phyloP scores from a whole-genome alignment of 1,140 invertebrate genomes.

The Tetramorium parvispinum region DNA sequence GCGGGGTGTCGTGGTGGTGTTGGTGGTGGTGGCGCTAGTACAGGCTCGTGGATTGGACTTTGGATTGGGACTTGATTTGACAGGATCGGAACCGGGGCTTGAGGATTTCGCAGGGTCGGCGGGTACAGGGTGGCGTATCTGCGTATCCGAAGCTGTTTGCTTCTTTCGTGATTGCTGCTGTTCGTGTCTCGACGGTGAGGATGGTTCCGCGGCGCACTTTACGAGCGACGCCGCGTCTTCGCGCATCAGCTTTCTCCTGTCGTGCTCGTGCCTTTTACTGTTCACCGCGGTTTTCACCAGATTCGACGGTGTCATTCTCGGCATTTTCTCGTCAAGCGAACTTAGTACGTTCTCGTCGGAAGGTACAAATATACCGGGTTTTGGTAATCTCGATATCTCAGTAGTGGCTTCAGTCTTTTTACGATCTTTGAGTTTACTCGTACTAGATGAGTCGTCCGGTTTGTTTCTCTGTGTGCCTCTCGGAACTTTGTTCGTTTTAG shows the following conservation, averaged over 20 bases:
- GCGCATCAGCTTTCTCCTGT: conserved; percentile 81
- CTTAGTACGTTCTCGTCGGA: conserved; percentile 74
- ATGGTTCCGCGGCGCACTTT: conserved; percentile 69
- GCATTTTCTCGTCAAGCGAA: conserved; percentile 71
- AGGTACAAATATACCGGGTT: conserved; percentile 79
- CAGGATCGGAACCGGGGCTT: conserved; percentile 66
- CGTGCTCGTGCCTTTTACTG: conserved; percentile 87
- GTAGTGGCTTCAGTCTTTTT: conserved; percentile 37
- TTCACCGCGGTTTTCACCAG: conserved; percentile 89
- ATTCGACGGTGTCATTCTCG: conserved; percentile 87
- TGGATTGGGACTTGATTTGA: conserved; percentile 78
- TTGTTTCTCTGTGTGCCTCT: conserved; percentile 59
- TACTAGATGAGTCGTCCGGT: conserved; percentile 25
- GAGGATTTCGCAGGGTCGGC: conserved; percentile 69
- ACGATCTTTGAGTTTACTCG: conserved; percentile 58
- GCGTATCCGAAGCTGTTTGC: conserved; percentile 67
- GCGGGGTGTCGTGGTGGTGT: conserved; percentile 86
- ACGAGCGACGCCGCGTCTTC: conserved; percentile 80
- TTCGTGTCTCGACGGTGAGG: conserved; percentile 39
- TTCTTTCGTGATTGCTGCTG: conserved; percentile 61
- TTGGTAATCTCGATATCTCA: conserved; percentile 69
- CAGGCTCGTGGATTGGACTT: conserved; percentile 85
- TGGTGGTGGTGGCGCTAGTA: conserved; percentile 85
- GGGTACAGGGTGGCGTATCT: conserved; percentile 80
- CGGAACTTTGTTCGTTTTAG: conserved; percentile 58